Conservation (phyloP, 2,113 vertebrate genomes). For the Vidua macroura region DNA sequence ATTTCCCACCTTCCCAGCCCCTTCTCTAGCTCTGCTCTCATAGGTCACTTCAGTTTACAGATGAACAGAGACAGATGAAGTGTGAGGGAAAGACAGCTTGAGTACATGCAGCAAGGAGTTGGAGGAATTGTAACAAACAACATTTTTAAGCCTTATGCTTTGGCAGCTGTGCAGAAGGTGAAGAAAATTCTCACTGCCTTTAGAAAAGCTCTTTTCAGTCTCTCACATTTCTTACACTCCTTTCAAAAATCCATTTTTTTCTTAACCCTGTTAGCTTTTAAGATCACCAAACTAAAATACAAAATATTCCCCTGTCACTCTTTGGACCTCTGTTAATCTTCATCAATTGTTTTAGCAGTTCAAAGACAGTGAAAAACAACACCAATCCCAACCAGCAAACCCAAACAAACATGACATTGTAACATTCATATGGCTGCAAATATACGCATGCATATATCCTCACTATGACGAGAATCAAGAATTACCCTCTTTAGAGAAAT, state of each 20-base stretch:
- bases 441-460: neutral
- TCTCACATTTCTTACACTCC: neutral
- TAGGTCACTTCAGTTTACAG: constrained; percentile 23
- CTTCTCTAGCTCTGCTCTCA: neutral
- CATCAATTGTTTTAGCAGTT: neutral
- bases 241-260: neutral
- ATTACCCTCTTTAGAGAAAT: neutral
- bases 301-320: neutral
- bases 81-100: neutral
- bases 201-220: neutral
- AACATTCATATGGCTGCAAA: neutral
- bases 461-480: neutral
- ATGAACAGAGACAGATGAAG: constrained; percentile 31
- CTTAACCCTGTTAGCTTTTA: neutral
- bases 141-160: constrained; percentile 1
- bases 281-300: neutral
- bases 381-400: neutral
- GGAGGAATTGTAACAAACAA: neutral
- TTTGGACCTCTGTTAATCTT: neutral
- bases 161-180: constrained; percentile 23
- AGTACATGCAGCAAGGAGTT: neutral
- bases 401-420: accelerated
- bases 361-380: neutral
- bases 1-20: neutral
- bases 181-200: neutral